These are phyloP conservation scores for Sphenopsis melanotis DNA, from an alignment of 2,797 vertebrate species.

Conservation along the genomic window DNA sequence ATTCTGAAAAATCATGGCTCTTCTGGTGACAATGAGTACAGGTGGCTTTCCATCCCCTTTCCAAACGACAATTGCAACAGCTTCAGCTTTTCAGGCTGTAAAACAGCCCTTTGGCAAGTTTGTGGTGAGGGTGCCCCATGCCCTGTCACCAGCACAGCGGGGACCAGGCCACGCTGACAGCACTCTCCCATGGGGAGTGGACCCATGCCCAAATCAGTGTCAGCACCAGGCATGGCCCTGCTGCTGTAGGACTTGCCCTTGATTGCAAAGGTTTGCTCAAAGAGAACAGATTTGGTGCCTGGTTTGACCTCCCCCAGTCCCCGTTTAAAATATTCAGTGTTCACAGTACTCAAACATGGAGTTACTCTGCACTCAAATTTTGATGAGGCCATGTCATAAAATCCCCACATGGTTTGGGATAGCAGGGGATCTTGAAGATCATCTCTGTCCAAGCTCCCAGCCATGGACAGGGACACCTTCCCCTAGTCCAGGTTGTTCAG, in stretches of 20 bases:
- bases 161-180: fast-evolving
- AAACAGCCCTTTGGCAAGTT: background rate
- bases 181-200: background rate
- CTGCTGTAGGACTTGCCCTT: background rate
- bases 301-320: background rate
- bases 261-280: background rate
- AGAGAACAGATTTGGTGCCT: background rate
- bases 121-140: fast-evolving
- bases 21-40: background rate
- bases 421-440: background rate
- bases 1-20: background rate
- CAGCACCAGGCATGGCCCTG: background rate
- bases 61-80: background rate
- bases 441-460: background rate
- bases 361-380: background rate
- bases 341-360: fast-evolving
- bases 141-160: background rate
- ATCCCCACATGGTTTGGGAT: background rate
- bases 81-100: background rate
- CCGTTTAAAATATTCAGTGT: background rate
- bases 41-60: background rate
- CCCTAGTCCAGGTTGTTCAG: background rate
- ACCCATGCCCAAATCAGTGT: background rate
- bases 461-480: background rate
- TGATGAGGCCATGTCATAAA: background rate